A percentile compares a stretch with the other conserved stretches of the same genome.
phyloP scores from a whole-genome alignment of 2,888 invertebrate species.

The Drosophila paucipuncta region DNA sequence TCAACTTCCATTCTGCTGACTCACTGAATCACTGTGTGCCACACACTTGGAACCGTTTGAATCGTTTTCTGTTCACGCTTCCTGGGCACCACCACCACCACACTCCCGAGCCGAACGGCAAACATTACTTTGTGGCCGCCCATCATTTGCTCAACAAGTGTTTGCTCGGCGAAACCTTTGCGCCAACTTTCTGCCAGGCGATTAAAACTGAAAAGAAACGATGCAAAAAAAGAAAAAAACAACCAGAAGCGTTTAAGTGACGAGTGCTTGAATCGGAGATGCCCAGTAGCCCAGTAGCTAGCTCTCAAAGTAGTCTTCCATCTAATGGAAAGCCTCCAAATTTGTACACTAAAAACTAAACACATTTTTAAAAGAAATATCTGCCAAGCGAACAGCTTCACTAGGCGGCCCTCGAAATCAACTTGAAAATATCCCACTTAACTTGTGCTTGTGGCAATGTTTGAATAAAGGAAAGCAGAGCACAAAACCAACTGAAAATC shows the following conservation, averaged over 20 bases:
- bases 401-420: not conserved
- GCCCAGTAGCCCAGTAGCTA: conserved; percentile 8
- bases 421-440: not conserved
- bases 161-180: conserved; percentile 75
- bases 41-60: conserved; percentile 5
- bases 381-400: not conserved
- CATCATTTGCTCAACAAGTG: conserved; percentile 78
- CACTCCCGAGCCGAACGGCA: conserved; percentile 54
- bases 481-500: conserved; percentile 40
- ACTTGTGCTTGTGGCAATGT: conserved; percentile 13
- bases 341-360: not conserved
- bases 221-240: conserved; percentile 12
- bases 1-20: conserved; percentile 53
- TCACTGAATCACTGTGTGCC: conserved; percentile 36
- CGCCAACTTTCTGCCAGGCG: conserved; percentile 54
- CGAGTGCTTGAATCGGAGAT: not conserved
- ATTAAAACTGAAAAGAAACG: conserved; percentile 59
- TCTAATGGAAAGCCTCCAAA: not conserved
- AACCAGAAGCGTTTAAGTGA: not conserved
- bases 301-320: not conserved
- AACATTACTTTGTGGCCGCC: conserved; percentile 76
- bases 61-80: not conserved
- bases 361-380: not conserved
- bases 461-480: conserved; percentile 15
- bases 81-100: not conserved